These are phyloP conservation scores for Helarctos malayanus DNA, from an alignment of 2,797 vertebrate genomes.

Conservation along the genomic window DNA sequence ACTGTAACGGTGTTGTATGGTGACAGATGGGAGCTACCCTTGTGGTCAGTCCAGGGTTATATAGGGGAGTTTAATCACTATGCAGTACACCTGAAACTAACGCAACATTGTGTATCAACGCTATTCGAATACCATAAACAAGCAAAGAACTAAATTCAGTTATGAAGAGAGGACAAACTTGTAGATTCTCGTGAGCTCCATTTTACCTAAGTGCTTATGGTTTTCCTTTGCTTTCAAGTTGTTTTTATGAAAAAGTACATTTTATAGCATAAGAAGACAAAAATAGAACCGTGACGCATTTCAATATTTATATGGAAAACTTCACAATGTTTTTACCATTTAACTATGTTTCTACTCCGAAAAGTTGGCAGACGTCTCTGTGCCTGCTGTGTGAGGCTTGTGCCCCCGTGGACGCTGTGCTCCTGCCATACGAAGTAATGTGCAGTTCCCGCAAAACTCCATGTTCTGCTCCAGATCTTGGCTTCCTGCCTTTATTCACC, in stretches of 20 bases:
- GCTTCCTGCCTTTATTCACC: not conserved
- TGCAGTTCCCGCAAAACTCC: not conserved
- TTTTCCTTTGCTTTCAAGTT: not conserved
- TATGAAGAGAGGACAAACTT: not conserved
- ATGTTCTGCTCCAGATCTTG: not conserved
- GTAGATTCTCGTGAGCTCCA: not conserved
- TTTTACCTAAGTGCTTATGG: not conserved
- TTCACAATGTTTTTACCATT: not conserved
- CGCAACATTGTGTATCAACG: not conserved
- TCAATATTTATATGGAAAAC: not conserved
- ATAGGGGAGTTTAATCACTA: not conserved
- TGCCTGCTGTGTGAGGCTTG: not conserved
- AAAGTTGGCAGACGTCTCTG: not conserved
- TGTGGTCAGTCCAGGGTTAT: not conserved
- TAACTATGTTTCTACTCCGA: not conserved
- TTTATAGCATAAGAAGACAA: slow-evolving; percentile 8
- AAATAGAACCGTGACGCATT: not conserved
- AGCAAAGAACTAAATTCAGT: not conserved
- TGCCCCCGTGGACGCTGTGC: not conserved
- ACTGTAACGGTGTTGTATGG: not conserved
- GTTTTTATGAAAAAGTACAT: not conserved
- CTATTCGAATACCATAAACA: not conserved
- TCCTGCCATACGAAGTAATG: not conserved
- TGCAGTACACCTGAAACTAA: not conserved
- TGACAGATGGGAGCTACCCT: not conserved